Evolutionary conservation across 1,140 invertebrate species (phyloP).

Genomic region (Drusus annulatus): DNA sequence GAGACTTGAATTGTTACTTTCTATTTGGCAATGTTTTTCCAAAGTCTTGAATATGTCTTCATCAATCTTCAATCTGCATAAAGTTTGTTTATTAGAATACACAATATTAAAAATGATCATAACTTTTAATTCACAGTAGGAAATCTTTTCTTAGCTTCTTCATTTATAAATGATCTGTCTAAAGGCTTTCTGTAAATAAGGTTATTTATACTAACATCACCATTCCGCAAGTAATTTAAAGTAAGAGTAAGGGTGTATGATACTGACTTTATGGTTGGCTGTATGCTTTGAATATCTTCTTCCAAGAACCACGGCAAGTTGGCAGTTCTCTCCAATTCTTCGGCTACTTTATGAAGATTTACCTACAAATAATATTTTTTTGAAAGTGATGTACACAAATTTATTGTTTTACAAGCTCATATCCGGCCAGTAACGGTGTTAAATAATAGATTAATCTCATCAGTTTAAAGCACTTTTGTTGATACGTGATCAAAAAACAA

Average conservation of each 20-base stretch:
- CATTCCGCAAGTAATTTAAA: neutral
- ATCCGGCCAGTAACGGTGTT: too few relatives aligned
- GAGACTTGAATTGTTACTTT: constrained; percentile 26
- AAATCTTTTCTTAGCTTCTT: too few relatives aligned
- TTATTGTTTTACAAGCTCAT: too few relatives aligned
- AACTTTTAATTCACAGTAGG: too few relatives aligned
- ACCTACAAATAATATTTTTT: constrained; percentile 60
- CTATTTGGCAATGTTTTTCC: constrained; percentile 59
- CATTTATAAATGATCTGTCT: too few relatives aligned
- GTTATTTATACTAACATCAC: too few relatives aligned
- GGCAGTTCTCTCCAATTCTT: constrained; percentile 62
- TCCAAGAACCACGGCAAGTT: constrained; percentile 66
- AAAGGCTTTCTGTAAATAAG: too few relatives aligned
- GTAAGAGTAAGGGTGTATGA: neutral
- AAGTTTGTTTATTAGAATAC: constrained; percentile 23
- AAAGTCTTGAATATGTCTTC: constrained; percentile 56
- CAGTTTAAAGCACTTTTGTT: too few relatives aligned
- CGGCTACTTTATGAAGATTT: constrained; percentile 62
- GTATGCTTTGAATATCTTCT: neutral
- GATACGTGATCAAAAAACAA: too few relatives aligned
- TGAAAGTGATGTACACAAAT: neutral
- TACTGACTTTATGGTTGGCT: constrained; percentile 3
- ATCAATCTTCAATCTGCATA: constrained; percentile 61
- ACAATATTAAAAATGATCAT: neutral
- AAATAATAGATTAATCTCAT: too few relatives aligned